phyloP scores from a whole-genome alignment of 2,888 invertebrate species.

The Margaritifera margaritifera region DNA sequence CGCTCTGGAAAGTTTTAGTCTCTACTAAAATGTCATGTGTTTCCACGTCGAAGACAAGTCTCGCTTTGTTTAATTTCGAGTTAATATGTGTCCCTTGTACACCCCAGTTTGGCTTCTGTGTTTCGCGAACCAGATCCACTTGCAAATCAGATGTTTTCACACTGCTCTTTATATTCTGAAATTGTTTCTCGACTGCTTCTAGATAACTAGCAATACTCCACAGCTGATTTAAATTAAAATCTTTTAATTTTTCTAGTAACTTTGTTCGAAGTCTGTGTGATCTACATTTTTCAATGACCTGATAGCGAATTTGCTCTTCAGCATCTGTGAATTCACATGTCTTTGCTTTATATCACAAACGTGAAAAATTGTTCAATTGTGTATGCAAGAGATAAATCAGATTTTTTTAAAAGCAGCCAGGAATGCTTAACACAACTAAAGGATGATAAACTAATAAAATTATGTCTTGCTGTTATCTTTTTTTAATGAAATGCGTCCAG shows the following conservation, averaged over 20 bases:
- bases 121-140: background rate
- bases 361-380: constrained; percentile 15
- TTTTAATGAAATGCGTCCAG: too few relatives aligned
- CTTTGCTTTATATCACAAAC: too few relatives aligned
- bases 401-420: too few relatives aligned
- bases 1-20: constrained; percentile 6
- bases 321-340: too few relatives aligned
- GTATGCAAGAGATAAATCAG: constrained; percentile 4
- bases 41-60: constrained; percentile 2
- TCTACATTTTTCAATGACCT: constrained; percentile 16
- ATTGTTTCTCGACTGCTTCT: constrained; percentile 9
- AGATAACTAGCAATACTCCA: constrained; percentile 3
- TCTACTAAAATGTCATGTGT: background rate
- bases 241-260: constrained; percentile 13
- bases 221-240: constrained; percentile 6
- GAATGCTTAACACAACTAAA: too few relatives aligned
- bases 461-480: too few relatives aligned
- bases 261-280: constrained; percentile 3
- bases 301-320: too few relatives aligned
- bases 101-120: background rate
- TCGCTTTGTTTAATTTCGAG: background rate
- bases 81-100: background rate
- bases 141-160: background rate
- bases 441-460: too few relatives aligned
- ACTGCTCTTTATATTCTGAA: constrained; percentile 1